Conservation (phyloP, 2,797 vertebrate genomes). For the Picus viridis region DNA sequence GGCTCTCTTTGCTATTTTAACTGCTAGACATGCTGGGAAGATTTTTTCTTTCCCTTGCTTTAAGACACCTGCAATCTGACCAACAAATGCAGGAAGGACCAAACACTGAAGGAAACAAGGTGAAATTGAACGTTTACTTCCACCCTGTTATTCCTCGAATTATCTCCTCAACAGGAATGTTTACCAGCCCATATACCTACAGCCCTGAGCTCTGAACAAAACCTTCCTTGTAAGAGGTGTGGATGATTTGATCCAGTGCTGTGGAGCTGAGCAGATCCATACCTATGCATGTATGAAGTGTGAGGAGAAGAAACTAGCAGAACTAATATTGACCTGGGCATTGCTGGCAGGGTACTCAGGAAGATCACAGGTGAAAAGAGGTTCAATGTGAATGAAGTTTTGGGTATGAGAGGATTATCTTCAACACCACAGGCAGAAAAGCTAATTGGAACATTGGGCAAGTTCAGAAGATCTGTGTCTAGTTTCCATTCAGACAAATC, state of each 20-base stretch:
- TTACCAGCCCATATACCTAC: not conserved
- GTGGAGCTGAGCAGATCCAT: not conserved
- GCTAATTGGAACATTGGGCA: not conserved
- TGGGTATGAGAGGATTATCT: not conserved
- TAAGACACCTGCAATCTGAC: not conserved
- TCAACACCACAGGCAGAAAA: not conserved
- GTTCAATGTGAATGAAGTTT: not conserved
- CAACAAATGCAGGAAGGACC: not conserved
- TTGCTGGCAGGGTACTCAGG: not conserved
- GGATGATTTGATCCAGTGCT: not conserved
- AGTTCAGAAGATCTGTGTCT: not conserved
- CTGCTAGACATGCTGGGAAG: not conserved
- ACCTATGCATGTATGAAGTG: fast-evolving
- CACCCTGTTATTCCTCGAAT: not conserved
- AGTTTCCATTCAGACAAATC: not conserved
- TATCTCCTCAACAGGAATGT: not conserved
- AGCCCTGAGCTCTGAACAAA: not conserved
- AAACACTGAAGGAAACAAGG: not conserved
- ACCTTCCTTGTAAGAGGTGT: not conserved
- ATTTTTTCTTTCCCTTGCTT: not conserved
- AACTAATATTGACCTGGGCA: not conserved
- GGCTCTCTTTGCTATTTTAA: not conserved
- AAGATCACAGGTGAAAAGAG: not conserved
- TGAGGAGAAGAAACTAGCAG: not conserved
- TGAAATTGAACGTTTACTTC: not conserved